These are phyloP conservation scores for Drosophila kurseongensis DNA, from an alignment of 1,140 invertebrate genomes.

Conservation along the genomic window DNA sequence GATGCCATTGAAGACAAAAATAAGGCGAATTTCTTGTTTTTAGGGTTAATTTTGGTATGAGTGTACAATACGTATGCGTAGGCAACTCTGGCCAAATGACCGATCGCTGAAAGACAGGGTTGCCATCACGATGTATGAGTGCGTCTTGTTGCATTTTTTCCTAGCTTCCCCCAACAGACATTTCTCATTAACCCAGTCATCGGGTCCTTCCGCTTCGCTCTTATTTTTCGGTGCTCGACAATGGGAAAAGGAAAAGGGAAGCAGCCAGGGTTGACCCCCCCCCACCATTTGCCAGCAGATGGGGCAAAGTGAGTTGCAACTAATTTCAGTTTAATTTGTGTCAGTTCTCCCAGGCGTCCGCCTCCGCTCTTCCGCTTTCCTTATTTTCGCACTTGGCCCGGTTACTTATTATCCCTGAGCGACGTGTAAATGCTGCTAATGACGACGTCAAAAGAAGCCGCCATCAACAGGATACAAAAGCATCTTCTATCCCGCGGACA, in stretches of 20 bases:
- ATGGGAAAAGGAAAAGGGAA: neutral
- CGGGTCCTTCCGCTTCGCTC: slow-evolving; percentile 13
- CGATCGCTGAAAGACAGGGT: neutral
- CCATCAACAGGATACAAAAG: slow-evolving; percentile 57
- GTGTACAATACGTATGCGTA: neutral
- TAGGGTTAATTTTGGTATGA: too few species aligned
- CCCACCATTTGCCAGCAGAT: neutral
- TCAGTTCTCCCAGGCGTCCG: slow-evolving; percentile 53
- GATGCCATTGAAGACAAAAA: too few species aligned
- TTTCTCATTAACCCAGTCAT: slow-evolving; percentile 46
- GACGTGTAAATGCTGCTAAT: slow-evolving; percentile 82
- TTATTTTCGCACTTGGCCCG: slow-evolving; percentile 63
- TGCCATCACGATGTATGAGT: slow-evolving; percentile 12
- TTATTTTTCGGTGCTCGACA: slow-evolving; percentile 7
- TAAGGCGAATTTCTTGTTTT: too few species aligned
- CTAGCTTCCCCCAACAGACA: slow-evolving; percentile 5
- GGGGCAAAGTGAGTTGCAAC: slow-evolving; percentile 70
- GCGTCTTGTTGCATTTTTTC: neutral
- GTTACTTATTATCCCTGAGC: slow-evolving; percentile 77
- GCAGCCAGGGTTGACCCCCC: slow-evolving; percentile 2
- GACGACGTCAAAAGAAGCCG: slow-evolving; percentile 68
- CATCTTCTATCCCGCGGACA: neutral
- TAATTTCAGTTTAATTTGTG: slow-evolving; percentile 83
- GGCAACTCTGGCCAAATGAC: neutral
- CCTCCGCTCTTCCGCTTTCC: slow-evolving; percentile 14